These are phyloP conservation scores for Acleris sparsana DNA, from an alignment of 2,888 invertebrate species.

Conservation along the genomic window DNA sequence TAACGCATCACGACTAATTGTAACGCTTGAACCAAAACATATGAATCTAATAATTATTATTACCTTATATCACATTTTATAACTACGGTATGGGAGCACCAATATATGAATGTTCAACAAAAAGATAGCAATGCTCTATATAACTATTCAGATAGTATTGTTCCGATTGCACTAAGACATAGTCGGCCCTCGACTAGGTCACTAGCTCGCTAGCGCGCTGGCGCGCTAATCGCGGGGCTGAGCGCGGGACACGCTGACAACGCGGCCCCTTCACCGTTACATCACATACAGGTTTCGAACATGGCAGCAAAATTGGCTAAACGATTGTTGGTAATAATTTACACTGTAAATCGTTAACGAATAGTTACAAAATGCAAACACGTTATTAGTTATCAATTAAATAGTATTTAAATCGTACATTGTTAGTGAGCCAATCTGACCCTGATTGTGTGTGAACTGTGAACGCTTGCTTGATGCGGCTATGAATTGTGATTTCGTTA, in stretches of 20 bases:
- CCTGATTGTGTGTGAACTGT: constrained; percentile 31
- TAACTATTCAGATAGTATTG: too few relatives aligned
- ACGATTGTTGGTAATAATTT: constrained; percentile 34
- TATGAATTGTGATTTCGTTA: constrained; percentile 20
- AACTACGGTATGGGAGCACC: too few relatives aligned
- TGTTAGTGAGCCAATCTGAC: constrained; percentile 37
- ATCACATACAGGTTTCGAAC: constrained; percentile 27
- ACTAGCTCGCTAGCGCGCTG: too few relatives aligned
- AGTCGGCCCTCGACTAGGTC: too few relatives aligned
- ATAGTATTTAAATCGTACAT: constrained; percentile 30
- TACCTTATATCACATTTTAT: too few relatives aligned
- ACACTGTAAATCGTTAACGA: constrained; percentile 29
- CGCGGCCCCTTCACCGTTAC: constrained; percentile 21
- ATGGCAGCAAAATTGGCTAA: constrained; percentile 34
- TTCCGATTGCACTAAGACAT: too few relatives aligned
- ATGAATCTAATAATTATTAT: too few relatives aligned
- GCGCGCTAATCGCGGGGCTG: too few relatives aligned
- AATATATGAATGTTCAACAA: too few relatives aligned
- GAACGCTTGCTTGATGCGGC: constrained; percentile 1
- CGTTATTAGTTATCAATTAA: constrained; percentile 32
- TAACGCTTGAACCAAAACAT: too few relatives aligned
- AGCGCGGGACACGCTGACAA: constrained; percentile 14
- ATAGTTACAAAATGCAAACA: constrained; percentile 33
- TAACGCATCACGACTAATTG: too few relatives aligned
- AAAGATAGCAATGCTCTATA: too few relatives aligned